A percentile compares a stretch with the other conserved stretches of the same genome.
Conservation (phyloP, 2,797 vertebrate genomes). For the Arnoldichthys spilopterus region DNA sequence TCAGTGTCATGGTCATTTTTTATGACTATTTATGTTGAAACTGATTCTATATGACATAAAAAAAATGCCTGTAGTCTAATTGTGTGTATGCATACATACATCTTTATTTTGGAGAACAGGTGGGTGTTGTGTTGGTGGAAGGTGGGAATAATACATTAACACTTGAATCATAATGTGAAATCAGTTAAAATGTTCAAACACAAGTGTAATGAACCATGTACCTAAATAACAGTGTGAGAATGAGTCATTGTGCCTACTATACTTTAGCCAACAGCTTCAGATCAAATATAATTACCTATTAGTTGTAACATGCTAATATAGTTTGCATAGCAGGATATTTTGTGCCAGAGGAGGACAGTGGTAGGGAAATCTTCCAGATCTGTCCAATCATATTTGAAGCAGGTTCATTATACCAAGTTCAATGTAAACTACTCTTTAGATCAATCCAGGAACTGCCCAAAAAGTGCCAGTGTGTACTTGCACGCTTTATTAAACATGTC, state of each 20-base stretch:
- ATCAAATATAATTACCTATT: background rate
- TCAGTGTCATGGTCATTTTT: background rate
- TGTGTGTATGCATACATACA: slow-evolving; percentile 15
- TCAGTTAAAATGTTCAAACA: too few relatives aligned
- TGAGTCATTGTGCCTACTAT: background rate
- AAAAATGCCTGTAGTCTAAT: background rate
- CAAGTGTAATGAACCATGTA: background rate
- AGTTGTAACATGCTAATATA: background rate
- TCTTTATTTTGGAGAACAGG: slow-evolving; percentile 45
- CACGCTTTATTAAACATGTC: background rate
- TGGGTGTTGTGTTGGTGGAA: slow-evolving; percentile 46
- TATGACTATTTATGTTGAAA: background rate
- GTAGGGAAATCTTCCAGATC: background rate
- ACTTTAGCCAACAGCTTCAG: background rate
- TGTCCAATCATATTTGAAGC: background rate
- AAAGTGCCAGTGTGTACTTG: background rate
- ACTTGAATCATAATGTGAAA: background rate
- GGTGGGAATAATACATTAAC: slow-evolving; percentile 1
- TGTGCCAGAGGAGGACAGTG: background rate
- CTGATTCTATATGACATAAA: background rate
- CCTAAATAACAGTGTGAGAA: background rate
- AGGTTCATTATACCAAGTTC: background rate
- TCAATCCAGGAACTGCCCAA: background rate
- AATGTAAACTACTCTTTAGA: background rate
- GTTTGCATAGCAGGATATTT: background rate